Base-by-base conservation (phyloP, 2,888 invertebrate genomes). In the Nematopogon swammerdamellus region DNA sequence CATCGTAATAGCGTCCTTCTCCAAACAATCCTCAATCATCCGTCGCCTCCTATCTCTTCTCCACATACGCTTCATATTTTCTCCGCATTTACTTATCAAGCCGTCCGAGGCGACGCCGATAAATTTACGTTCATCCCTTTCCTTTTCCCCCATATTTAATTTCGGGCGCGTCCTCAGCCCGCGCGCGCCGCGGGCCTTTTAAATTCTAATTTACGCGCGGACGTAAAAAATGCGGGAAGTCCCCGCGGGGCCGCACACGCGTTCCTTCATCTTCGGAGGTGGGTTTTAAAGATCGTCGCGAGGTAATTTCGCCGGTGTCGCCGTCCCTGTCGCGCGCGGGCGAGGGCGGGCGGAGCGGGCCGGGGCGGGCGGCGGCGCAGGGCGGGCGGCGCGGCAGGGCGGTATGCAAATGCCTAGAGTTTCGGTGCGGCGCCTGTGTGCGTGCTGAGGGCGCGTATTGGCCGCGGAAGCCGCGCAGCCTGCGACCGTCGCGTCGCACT, bases 361-460 rank as follows among this genome's bases (percentile, higher is more conserved):
- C 63, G 70, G 79, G 79, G 76, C 77, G 77, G 77, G 76, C 50
- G 46, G 50, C 18, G 36, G 45, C 19, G 25, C 50, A 47, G 54
- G 52, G 52, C 49, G 51, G 36, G 36, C 36, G 36, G 36, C 36
- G 36, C 36, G 36, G 5, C 25, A n/a, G n/a, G 47, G 25, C 80
- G 80, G 77, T 80, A 80, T 80, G 80, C 80, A 80, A 80, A 80
- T 80, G 76, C 71, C 67, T 70, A 64, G 69, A 63, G 63, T n/a
- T n/a, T 63, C 59, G 63, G 72, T 66, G 69, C 65, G 67, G 56
- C 56, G 62, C 54, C 63, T 70, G 74, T 76, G 76, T 76, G 76
- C 60, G 77, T 77, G 70, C 63, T 65, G 47, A 65, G 71, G 72
- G 75, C 74, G 77, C 73, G 36, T 36, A 76, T 77, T 77, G 77